Percentiles rank a stretch among this genome's conserved stretches.
These are phyloP conservation scores for Sinopyrophorus schimmeli DNA, from an alignment of 2,888 invertebrate species.

Conservation along the genomic window DNA sequence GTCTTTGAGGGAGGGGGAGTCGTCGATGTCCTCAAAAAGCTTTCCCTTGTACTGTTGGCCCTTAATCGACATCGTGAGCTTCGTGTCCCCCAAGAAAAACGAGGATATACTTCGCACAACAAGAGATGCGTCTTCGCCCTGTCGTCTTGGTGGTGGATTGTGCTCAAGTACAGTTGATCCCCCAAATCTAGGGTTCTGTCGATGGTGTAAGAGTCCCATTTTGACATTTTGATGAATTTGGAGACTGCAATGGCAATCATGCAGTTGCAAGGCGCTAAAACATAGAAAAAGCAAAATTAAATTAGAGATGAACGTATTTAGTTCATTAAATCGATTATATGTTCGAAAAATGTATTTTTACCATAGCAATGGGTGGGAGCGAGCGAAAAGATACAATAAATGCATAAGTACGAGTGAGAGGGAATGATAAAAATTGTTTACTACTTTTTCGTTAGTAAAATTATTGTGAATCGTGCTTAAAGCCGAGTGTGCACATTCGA, in stretches of 20 bases:
- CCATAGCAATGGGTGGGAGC: not conserved
- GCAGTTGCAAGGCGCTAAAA: conserved; percentile 54
- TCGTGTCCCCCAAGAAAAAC: conserved; percentile 42
- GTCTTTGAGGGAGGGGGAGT: conserved; percentile 24
- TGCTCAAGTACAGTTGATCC: conserved; percentile 56
- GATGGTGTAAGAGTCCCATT: conserved; percentile 63
- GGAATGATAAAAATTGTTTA: too few species aligned
- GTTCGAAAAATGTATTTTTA: too few species aligned
- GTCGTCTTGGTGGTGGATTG: conserved; percentile 37
- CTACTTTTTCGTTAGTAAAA: too few species aligned
- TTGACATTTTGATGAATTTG: conserved; percentile 59
- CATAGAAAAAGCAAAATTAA: not conserved
- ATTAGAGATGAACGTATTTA: not conserved
- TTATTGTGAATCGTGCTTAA: too few species aligned
- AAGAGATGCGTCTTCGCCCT: conserved; percentile 38
- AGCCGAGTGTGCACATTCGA: too few species aligned
- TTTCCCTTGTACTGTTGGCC: conserved; percentile 36
- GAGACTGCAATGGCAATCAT: conserved; percentile 62
- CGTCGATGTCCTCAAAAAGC: conserved; percentile 32
- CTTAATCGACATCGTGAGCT: conserved; percentile 44
- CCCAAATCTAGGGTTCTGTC: conserved; percentile 61
- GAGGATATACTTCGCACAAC: conserved; percentile 43
- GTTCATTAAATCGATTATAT: too few species aligned
- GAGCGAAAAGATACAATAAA: too few species aligned
- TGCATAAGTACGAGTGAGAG: too few species aligned